Conservation (phyloP, 2,888 invertebrate genomes). For the Xanthorhoe designata region DNA sequence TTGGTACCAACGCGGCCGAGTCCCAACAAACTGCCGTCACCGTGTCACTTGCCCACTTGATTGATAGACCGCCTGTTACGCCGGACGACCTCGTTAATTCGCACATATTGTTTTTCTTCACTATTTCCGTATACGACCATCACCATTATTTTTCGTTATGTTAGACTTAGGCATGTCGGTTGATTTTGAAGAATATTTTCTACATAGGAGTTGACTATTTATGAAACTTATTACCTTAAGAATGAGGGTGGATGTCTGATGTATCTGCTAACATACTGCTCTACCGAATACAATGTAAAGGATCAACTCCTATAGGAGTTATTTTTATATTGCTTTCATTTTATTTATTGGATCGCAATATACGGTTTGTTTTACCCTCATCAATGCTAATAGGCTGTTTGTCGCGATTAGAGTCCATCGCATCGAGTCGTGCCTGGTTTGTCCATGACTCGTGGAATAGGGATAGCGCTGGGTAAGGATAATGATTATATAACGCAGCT, state of each 20-base stretch:
- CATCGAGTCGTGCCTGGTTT: slow-evolving; percentile 21
- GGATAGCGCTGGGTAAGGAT: slow-evolving; percentile 49
- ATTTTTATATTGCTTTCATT: slow-evolving; percentile 1
- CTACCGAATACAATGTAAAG: not conserved
- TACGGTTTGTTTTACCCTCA: slow-evolving; percentile 20
- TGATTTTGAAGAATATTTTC: not conserved
- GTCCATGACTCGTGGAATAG: slow-evolving; percentile 22
- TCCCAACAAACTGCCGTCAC: slow-evolving; percentile 47
- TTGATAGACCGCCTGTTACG: slow-evolving; percentile 79
- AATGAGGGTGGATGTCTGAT: not conserved
- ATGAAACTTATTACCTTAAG: too few relatives aligned
- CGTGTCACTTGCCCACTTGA: slow-evolving; percentile 59
- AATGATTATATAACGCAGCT: slow-evolving; percentile 61
- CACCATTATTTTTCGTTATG: slow-evolving; percentile 22
- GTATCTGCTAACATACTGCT: not conserved
- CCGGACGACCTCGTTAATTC: slow-evolving; percentile 72
- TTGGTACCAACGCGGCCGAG: slow-evolving; percentile 49
- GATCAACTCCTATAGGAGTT: not conserved
- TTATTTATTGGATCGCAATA: slow-evolving; percentile 8
- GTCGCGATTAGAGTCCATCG: slow-evolving; percentile 26
- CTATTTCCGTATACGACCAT: slow-evolving; percentile 54
- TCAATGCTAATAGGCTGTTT: slow-evolving; percentile 28
- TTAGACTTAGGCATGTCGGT: not conserved
- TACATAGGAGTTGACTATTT: not conserved
- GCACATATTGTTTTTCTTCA: slow-evolving; percentile 61